A percentile compares a stretch with the other conserved stretches of the same genome.
Evolutionary conservation across 2,113 vertebrate genomes (phyloP).

Genomic region (Pelmatolapia mariae): DNA sequence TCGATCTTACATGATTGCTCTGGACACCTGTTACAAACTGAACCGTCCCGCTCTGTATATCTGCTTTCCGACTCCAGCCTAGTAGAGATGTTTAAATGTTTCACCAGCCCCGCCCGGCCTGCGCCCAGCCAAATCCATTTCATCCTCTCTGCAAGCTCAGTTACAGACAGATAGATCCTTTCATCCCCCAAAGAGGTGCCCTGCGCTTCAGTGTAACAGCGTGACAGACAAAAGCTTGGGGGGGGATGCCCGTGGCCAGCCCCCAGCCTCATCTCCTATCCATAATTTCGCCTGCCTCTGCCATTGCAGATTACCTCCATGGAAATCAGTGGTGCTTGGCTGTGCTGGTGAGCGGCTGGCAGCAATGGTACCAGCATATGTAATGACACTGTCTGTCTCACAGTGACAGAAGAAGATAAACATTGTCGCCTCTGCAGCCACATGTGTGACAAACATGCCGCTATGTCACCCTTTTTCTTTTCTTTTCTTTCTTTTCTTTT

Average conservation of each 20-base stretch:
- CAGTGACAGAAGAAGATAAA: conserved; percentile 31
- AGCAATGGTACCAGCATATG: conserved; percentile 38
- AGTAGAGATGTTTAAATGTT: conserved; percentile 32
- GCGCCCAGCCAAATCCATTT: conserved; percentile 46
- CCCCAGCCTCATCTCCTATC: conserved; percentile 29
- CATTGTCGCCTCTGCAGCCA: not conserved
- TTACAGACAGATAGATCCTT: conserved; percentile 50
- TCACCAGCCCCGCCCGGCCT: not conserved
- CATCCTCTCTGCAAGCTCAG: conserved; percentile 42
- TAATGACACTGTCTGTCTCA: conserved; percentile 44
- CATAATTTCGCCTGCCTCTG: conserved; percentile 50
- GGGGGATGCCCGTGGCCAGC: conserved; percentile 54
- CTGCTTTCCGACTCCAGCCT: not conserved
- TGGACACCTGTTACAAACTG: conserved; percentile 7
- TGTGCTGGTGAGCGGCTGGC: conserved; percentile 21
- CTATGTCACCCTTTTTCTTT: not conserved
- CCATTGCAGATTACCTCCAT: conserved; percentile 53
- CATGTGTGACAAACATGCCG: not conserved
- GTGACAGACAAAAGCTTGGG: conserved; percentile 60
- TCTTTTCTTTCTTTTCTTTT: not conserved
- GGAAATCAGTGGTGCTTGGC: conserved; percentile 29
- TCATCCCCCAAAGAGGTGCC: conserved; percentile 50
- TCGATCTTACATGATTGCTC: not conserved
- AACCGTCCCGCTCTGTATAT: not conserved
- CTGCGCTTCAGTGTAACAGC: conserved; percentile 27